Evolutionary conservation across 2,113 vertebrate genomes (phyloP).

Genomic region (Limanda limanda): DNA sequence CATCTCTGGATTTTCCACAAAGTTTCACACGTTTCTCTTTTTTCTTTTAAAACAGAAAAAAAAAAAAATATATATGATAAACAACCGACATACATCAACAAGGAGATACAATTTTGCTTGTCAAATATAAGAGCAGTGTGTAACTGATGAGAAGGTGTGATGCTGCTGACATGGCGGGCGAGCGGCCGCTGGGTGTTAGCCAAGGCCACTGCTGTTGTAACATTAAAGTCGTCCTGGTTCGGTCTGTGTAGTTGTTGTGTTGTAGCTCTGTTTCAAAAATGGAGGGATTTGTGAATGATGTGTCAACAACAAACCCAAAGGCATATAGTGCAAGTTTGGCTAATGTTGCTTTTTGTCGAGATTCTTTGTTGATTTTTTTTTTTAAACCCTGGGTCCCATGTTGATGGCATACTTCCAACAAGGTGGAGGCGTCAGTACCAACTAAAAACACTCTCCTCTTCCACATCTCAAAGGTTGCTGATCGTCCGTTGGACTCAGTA

Average conservation of each 20-base stretch:
- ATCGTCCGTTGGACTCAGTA: slow-evolving; percentile 65
- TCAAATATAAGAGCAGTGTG: slow-evolving; percentile 82
- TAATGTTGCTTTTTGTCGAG: slow-evolving; percentile 68
- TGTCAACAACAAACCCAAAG: slow-evolving; percentile 76
- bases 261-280: slow-evolving; percentile 59
- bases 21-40: slow-evolving; percentile 68
- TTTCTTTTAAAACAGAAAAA: slow-evolving; percentile 66
- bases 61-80: slow-evolving; percentile 45
- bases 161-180: slow-evolving; percentile 65
- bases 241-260: slow-evolving; percentile 63
- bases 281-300: slow-evolving; percentile 67
- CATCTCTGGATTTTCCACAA: slow-evolving; percentile 78
- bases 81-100: slow-evolving; percentile 64
- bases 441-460: slow-evolving; percentile 51
- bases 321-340: slow-evolving; percentile 84
- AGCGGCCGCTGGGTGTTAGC: slow-evolving; percentile 58
- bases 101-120: slow-evolving; percentile 79
- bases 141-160: slow-evolving; percentile 69
- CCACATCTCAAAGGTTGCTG: slow-evolving; percentile 35
- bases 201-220: slow-evolving; percentile 77
- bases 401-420: slow-evolving; percentile 68
- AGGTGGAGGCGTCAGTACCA: slow-evolving; percentile 68
- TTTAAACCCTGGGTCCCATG: slow-evolving; percentile 73
- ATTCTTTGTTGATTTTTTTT: slow-evolving; percentile 48
- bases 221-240: slow-evolving; percentile 63